Evolutionary conservation across 2,113 vertebrate species (phyloP).

Genomic region (Mus spicilegus): DNA sequence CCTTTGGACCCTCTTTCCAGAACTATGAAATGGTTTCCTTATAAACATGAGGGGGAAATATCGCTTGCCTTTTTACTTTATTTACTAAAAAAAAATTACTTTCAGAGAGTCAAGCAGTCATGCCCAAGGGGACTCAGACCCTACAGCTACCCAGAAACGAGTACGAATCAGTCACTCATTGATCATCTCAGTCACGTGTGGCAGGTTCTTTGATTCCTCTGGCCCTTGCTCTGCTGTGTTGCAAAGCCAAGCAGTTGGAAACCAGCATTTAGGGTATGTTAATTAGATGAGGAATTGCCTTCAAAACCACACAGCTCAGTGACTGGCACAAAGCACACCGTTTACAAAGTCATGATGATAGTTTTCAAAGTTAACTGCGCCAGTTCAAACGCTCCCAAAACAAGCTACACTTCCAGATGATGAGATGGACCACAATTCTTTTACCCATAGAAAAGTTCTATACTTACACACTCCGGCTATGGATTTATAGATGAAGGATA

Average conservation of each 20-base stretch:
- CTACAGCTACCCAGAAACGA: not conserved
- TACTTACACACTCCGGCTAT: slow-evolving; percentile 2
- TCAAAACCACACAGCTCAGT: not conserved
- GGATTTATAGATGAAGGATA: slow-evolving; percentile 39
- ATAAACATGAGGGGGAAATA: not conserved
- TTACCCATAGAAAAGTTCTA: not conserved
- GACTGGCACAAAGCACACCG: not conserved
- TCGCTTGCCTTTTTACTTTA: not conserved
- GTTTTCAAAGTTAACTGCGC: slow-evolving; percentile 31
- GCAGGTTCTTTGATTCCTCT: not conserved
- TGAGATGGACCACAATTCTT: not conserved
- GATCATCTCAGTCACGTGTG: not conserved
- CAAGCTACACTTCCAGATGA: not conserved
- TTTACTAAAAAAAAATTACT: not conserved
- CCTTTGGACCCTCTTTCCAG: not conserved
- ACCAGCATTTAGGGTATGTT: not conserved
- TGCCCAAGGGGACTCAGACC: not conserved
- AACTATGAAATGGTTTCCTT: not conserved
- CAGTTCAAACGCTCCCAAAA: slow-evolving; percentile 7
- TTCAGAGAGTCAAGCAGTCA: not conserved
- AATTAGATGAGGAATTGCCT: not conserved
- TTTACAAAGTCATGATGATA: not conserved
- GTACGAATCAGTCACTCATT: not conserved
- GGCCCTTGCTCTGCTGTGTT: not conserved
- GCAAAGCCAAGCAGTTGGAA: not conserved